Evolutionary conservation across 2,797 vertebrate species (phyloP), one percentile per base, ranked within the genome.

Genomic region (Astyanax mexicanus): DNA sequence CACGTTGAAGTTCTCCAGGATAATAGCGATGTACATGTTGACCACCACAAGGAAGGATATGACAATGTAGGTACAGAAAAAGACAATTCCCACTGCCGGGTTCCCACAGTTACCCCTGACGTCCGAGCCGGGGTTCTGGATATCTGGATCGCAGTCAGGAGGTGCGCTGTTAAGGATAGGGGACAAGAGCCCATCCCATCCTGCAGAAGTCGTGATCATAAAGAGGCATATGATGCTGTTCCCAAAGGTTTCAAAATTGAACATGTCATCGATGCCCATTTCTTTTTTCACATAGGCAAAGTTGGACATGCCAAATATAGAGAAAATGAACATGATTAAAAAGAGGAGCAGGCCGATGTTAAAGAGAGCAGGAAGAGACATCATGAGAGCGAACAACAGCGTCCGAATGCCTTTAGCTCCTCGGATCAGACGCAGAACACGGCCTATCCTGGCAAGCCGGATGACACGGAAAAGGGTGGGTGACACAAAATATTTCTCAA

Each of bases 21-120:
- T 98, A 87, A 99, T 96, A 84, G 96, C 96, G 0, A 99, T 98
- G 86, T 98, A 98, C 97, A 98, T 99, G 86, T 97, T 98, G 75
- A 98, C 96, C 80, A 98, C 95, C 0, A 99, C 95, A 52, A 99
- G 92, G 81, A 99, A 98, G 23, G 94, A 98, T 81, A 99, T 91
- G 69, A 97, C 96, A 80, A 99, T 96, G 85, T 98, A 99, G 74
- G 92, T 95, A 79, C 95, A 96, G 89, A 98, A 97, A 87, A 99
- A 99, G 64, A 95, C 79, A 23, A 99, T 98, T 72, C 96, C 98
- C 0, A 98, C 88, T 0, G 81, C 88, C 0, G 97, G 94, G 44
- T 88, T 98, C 49, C 97, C 97, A 0, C 98, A 99, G 87, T 99
- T 80, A 0, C 97, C 98, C 73, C 61, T 87, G 6, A 96, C 76